Evolutionary conservation across 2,888 invertebrate species (phyloP), one percentile per base, ranked within the genome.

Genomic region (Aleiodes leptofemur): DNA sequence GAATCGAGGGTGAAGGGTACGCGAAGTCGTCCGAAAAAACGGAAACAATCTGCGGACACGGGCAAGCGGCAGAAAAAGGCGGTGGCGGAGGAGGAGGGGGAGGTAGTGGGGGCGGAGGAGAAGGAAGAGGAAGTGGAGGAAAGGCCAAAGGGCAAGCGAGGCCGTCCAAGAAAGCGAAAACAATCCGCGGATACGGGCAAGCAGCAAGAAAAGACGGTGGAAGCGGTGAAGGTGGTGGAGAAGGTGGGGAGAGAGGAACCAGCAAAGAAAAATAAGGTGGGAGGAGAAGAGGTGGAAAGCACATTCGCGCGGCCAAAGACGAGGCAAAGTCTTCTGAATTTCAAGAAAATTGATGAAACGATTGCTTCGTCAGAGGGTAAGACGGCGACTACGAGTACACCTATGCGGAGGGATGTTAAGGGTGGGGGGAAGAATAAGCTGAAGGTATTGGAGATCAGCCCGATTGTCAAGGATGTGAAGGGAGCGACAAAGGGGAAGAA

Each of bases 321-420:
- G 11, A 31, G 50, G 43, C 73, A 74, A 43, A 56, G 64, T 34
- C 11, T 43, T 16, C 51, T 72, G 14, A 64, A 43, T 29, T 72
- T 72, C 16, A 38, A 14, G 31, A 51, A 48, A 51, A 61, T 31
- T 23, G 23, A 7, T 31, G 6, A 43, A 51, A 23, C 23, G 2
- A 3, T 16, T n/a, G 29, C 9, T 0, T 9, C 31, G 0, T 5
- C 43, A 0, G 50, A 53, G 4, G 57, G 57, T 0, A 61, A 23
- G 6, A 38, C n/a, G 23, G 23, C 75, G 43, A 16, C 76, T 16
- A 74, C 76, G 6, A 78, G 78, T 23, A 78, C 78, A 6, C 78
- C 78, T 1, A 56, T 73, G 51, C 11, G 5, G 8, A 72, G 29
- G 8, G 11, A n/a, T 57, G 9, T 51, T 11, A 43, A 7, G 5